Percentiles rank a stretch among this genome's conserved stretches.
Conservation (phyloP, 2,888 invertebrate species). For the Amphipoea oculea region DNA sequence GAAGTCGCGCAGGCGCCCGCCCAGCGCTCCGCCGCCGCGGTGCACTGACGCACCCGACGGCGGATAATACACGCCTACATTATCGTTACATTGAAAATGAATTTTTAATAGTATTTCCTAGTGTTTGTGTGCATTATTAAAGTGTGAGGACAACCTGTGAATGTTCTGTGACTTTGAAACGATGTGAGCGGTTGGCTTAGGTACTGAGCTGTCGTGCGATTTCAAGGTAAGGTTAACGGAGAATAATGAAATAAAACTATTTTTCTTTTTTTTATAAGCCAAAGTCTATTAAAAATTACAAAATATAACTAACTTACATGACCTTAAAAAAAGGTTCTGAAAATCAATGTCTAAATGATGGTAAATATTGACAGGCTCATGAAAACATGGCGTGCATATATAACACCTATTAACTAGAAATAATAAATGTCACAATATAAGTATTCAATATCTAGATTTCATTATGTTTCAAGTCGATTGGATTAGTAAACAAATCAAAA, state of each 20-base stretch:
- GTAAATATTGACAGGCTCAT: constrained; percentile 44
- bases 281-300: constrained; percentile 13
- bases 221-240: constrained; percentile 10
- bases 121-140: constrained; percentile 75
- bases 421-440: constrained; percentile 43
- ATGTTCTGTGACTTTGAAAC: constrained; percentile 48
- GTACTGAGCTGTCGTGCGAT: not conserved
- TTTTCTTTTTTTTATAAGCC: not conserved
- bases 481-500: constrained; percentile 38
- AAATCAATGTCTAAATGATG: constrained; percentile 23
- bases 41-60: constrained; percentile 75
- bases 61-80: constrained; percentile 88
- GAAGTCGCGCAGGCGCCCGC: constrained; percentile 84
- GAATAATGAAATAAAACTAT: not conserved
- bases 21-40: constrained; percentile 65
- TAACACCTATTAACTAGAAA: constrained; percentile 55
- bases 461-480: constrained; percentile 25
- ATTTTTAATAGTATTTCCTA: constrained; percentile 84
- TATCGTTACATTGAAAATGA: constrained; percentile 88
- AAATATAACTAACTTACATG: constrained; percentile 40
- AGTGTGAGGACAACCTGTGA: constrained; percentile 67
- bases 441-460: constrained; percentile 25
- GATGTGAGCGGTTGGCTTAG: constrained; percentile 14
- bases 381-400: constrained; percentile 28
- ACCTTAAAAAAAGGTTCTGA: constrained; percentile 26